Evolutionary conservation across 2,888 invertebrate species (phyloP).

Genomic region (Allophyes oxyacanthae): DNA sequence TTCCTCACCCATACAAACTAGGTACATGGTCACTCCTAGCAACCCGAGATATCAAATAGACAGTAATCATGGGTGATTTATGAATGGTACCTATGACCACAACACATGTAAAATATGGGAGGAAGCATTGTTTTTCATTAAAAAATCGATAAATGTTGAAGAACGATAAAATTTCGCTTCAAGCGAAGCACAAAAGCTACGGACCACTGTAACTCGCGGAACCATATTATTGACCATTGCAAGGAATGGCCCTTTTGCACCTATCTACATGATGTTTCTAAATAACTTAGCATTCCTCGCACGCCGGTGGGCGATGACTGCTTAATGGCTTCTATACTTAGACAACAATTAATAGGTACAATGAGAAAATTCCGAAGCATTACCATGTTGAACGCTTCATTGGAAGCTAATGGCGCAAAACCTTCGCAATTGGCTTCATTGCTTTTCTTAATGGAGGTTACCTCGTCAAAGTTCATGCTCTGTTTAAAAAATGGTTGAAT

Average conservation of each 20-base stretch:
- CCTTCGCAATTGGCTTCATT: constrained; percentile 11
- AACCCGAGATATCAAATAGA: too few species aligned
- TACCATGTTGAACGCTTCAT: constrained; percentile 43
- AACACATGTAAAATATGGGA: too few species aligned
- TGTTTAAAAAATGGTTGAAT: too few species aligned
- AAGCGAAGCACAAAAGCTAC: too few species aligned
- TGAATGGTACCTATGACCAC: too few species aligned
- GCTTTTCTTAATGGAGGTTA: not conserved
- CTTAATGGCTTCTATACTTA: constrained; percentile 64
- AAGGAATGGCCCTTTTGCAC: constrained; percentile 27
- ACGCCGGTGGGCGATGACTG: constrained; percentile 59
- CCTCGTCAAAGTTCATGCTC: too few species aligned
- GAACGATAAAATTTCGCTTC: too few species aligned
- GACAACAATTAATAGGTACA: constrained; percentile 59
- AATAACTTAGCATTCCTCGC: constrained; percentile 59
- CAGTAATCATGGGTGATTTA: too few species aligned
- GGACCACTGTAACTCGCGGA: not conserved
- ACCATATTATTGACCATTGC: not conserved
- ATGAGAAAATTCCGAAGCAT: constrained; percentile 53
- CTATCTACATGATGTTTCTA: constrained; percentile 20
- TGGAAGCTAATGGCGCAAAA: constrained; percentile 31
- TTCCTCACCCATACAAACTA: too few species aligned
- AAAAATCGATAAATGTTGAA: too few species aligned
- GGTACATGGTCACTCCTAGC: not conserved
- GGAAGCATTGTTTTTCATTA: too few species aligned